Evolutionary conservation across 2,797 vertebrate species (phyloP), one percentile per base, ranked within the genome.

Genomic region (Anas bahamensis): DNA sequence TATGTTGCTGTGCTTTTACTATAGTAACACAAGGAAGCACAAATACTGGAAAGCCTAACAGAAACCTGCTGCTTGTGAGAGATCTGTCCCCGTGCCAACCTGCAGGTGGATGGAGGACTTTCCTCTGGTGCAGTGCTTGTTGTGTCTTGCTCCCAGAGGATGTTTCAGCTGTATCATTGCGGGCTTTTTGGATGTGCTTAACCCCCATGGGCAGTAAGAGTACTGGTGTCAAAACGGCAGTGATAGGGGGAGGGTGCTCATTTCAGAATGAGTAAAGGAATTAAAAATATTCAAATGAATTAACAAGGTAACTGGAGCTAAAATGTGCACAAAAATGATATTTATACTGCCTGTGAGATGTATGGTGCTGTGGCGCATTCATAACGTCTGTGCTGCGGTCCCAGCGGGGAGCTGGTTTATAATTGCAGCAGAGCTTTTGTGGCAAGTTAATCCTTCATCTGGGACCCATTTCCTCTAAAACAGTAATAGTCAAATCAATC

Each of bases 91-190:
- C 4, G 88, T 92, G 97, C 97, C 98, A 98, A 94, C 78, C 93
- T 97, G 96, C 98, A 98, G 98, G 98, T 98, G 97, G 95, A 98
- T 97, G 91, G 94, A 61, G 95, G 86, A 88, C 66, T 96, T 95
- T 93, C 65, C 83, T 95, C 94, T 96, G 92, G 92, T 77, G 94
- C 14, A 63, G 50, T 93, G 94, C 97, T 96, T 97, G 97, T 96
- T 87, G 80, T 26, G 15, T 97, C 98, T 97, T 97, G 97, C 95
- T 98, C 96, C 94, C 71, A 80, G 87, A 71, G 97, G 91, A 94
- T 91, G n/a, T 94, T 92, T 89, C 88, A 84, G 74, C 78, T 97
- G 86, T 83, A 86, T 86, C 48, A 75, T 64, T 79, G 72, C 72
- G 79, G 80, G 41, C 2, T 4, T 95, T 91, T 55, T 71, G 46